Evolutionary conservation across 2,888 invertebrate species (phyloP).

Genomic region (Pristionchus mayeri): DNA sequence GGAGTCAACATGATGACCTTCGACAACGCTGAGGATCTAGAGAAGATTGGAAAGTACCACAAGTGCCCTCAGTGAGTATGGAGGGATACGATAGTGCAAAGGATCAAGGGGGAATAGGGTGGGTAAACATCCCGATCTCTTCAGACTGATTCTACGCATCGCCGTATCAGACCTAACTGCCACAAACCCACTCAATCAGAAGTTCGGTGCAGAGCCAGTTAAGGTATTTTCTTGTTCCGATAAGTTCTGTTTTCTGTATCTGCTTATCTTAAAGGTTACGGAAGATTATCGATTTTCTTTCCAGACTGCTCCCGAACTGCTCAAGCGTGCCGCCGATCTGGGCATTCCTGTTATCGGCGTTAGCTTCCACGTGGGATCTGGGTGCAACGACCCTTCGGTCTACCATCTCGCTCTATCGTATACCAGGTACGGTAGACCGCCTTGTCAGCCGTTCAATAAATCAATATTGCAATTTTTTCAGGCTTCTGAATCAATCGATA

Average conservation of each 20-base stretch:
- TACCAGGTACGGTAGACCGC: conserved; percentile 79
- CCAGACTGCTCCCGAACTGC: conserved; percentile 60
- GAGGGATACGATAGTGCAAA: conserved; percentile 1
- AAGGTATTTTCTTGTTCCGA: conserved; percentile 29
- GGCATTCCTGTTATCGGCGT: conserved; percentile 76
- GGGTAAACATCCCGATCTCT: conserved; percentile 53
- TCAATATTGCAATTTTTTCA: too few species aligned
- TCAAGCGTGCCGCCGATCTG: conserved; percentile 66
- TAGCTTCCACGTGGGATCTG: conserved; percentile 77
- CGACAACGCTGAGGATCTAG: too few species aligned
- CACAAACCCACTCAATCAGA: conserved; percentile 83
- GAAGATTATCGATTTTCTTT: too few species aligned
- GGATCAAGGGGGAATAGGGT: background rate
- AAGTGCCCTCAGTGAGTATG: conserved; percentile 68
- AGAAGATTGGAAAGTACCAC: conserved; percentile 67
- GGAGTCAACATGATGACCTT: too few species aligned
- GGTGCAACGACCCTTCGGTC: conserved; percentile 81
- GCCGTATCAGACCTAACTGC: conserved; percentile 86
- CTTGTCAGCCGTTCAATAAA: too few species aligned
- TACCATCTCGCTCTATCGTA: conserved; percentile 87
- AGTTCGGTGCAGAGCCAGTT: conserved; percentile 76
- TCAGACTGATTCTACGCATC: conserved; percentile 87
- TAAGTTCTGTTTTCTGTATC: background rate
- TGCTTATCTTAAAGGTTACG: background rate
- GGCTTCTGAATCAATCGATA: background rate